Percentiles rank a stretch among this genome's conserved stretches.
These are phyloP conservation scores for Iselma pallidipennis DNA, from an alignment of 2,888 invertebrate species.

Conservation along the genomic window DNA sequence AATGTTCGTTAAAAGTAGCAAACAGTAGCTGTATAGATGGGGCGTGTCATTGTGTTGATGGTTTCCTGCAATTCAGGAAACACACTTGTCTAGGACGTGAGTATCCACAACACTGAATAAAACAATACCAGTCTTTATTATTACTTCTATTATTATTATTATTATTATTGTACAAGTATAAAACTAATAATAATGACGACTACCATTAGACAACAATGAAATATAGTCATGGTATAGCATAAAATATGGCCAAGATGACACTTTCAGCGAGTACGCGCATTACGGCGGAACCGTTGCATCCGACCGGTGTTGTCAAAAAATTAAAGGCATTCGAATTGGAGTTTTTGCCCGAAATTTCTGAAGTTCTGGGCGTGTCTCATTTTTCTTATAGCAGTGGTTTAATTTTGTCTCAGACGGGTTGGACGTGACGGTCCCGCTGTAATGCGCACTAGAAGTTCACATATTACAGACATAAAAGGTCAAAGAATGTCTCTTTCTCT, in stretches of 20 bases:
- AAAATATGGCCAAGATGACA: neutral
- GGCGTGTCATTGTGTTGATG: conserved; percentile 81
- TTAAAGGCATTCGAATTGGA: too few species aligned
- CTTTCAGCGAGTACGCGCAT: too few species aligned
- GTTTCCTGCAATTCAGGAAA: conserved; percentile 83
- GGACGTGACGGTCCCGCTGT: too few species aligned
- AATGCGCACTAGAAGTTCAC: too few species aligned
- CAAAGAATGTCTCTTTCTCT: too few species aligned
- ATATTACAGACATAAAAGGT: neutral
- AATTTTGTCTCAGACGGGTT: too few species aligned
- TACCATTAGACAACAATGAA: neutral
- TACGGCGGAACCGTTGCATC: too few species aligned
- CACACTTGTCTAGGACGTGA: conserved; percentile 91
- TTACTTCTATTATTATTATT: neutral
- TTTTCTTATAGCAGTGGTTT: too few species aligned
- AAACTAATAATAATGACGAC: neutral
- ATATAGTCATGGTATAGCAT: neutral
- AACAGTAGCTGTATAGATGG: conserved; percentile 85
- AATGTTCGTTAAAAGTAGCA: conserved; percentile 86
- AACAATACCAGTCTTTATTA: neutral
- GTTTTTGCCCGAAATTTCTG: too few species aligned
- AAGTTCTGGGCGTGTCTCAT: too few species aligned
- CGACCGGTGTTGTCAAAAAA: too few species aligned
- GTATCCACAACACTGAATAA: conserved; percentile 52
- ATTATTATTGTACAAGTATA: neutral